Base-by-base conservation (phyloP, 2,113 vertebrate species). In the Semicossyphus pulcher region DNA sequence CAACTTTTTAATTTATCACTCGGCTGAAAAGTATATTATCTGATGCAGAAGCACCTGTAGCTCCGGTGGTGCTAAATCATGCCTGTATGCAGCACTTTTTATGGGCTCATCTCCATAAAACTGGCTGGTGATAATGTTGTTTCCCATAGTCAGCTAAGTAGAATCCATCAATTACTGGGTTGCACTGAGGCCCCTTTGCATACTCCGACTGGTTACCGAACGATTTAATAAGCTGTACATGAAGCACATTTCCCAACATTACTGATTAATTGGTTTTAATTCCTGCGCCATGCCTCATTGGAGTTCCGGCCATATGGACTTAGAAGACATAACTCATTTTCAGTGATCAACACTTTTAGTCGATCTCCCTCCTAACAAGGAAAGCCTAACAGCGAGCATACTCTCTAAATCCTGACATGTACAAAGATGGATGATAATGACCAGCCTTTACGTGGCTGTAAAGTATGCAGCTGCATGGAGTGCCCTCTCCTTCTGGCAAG, bases 361-460 rank as follows among this genome's bases (percentile, higher is more conserved):
- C 3, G 41, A 18, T 72, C 20, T 57, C 31, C 54, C 34, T 26
- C 36, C 31, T 20, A 48, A 57, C 39, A 71, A 56, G 39, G 28
- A 53, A 80, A 58, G 15, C 41, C 59, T 44, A 54, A 72, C 52
- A 75, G 51, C n/a, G 18, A 78, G 32, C 65, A 61, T 59, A 29
- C 45, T 66, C 64, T 75, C 51, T 21, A 25, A 71, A 77, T 66
- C 64, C 23, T 83, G 80, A 62, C 75, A 56, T 49, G 39, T 60
- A 76, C 28, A n/a, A 78, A 86, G 88, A 92, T 89, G 66, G 78
- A 91, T 92, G 80, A 60, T 75, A 69, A 86, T 76, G 65, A 78
- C 15, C 37, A 66, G 65, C 58, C 66, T 76, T 76, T 80, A 70
- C 73, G 8, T 53, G 62, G 25, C 65, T 78, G 70, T 78, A 64